Conservation (phyloP, 2,113 vertebrate genomes). For the Anhinga anhinga region DNA sequence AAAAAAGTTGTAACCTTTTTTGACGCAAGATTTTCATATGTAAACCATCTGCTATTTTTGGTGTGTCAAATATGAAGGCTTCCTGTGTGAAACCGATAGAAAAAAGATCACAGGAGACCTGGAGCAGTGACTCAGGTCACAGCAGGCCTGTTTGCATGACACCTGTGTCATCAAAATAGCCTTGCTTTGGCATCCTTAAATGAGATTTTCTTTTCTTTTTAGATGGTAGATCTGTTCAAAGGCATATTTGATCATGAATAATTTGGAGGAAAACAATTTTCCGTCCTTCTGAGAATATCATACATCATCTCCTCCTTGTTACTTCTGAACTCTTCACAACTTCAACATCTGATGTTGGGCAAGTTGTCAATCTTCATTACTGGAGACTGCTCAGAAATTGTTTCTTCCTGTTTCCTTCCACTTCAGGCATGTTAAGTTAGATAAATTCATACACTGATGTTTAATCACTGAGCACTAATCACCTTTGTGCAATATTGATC, state of each 20-base stretch:
- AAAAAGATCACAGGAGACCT: constrained; percentile 43
- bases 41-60: constrained; percentile 27
- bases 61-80: not conserved
- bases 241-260: constrained; percentile 22
- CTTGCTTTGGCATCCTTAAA: not conserved
- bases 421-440: not conserved
- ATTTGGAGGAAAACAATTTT: constrained; percentile 10
- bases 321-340: not conserved
- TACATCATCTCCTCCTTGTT: not conserved
- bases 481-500: constrained; percentile 31
- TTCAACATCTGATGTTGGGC: not conserved
- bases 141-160: constrained; percentile 17
- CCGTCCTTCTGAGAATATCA: not conserved
- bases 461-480: constrained; percentile 21
- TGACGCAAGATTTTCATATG: not conserved
- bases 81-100: constrained; percentile 16
- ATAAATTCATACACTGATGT: constrained; percentile 12
- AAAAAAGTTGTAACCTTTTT: not conserved
- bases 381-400: not conserved
- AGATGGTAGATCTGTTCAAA: constrained; percentile 10
- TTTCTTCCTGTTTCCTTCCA: constrained; percentile 16
- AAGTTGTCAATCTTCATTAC: not conserved
- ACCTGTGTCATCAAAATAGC: constrained; percentile 12
- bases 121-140: constrained; percentile 39
- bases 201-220: constrained; percentile 15